Base-by-base conservation (phyloP, 2,797 vertebrate genomes). In the Carapus acus region DNA sequence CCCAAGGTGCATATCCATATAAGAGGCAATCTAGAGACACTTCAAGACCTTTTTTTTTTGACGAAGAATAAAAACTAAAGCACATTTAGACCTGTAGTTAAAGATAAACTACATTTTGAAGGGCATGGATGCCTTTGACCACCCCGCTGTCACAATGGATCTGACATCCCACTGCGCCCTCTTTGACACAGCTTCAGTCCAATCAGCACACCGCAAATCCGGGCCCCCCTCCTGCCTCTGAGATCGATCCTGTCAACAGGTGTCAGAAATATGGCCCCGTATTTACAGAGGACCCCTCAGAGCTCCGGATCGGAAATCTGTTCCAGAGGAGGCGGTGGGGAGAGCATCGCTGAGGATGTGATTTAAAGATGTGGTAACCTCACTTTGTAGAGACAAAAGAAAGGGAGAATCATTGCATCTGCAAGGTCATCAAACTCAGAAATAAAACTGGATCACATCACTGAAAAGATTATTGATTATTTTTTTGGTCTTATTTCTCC, bases 171-270 rank as follows among this genome's bases (percentile, higher is more conserved):
- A 71, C 79, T 67, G 78, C 63, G 69, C 66, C 74, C 43, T 27
- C 6, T 76, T 60, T 79, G 62, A 74, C 69, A 69, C 71, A 79
- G 73, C 72, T 77, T 70, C 73, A 69, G 69, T 74, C 58, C 76
- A 67, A 76, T 77, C 69, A 68, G 48, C 71, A 54, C 69, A 73
- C 71, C 73, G 56, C 73, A 82, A 71, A 80, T 78, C 69, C 60
- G 46, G 58, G 49, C 52, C 52, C 53, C 69, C 62, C 74, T 75
- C 77, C 74, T 50, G 76, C 68, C 58, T 76, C 59, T 6, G 3
- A 41, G 60, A 84, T 83, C 66, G 77, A 84, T 83, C 58, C 19
- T 56, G 18, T 71, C 78, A 78, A 80, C 80, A 80, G 77, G 78
- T 74, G 63, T 71, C 75, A 54, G 53, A 67, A 58, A 73, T 73